A percentile compares a stretch with the other conserved stretches of the same genome.
Conservation (phyloP, 2,113 vertebrate species). For the Microtus montanus region DNA sequence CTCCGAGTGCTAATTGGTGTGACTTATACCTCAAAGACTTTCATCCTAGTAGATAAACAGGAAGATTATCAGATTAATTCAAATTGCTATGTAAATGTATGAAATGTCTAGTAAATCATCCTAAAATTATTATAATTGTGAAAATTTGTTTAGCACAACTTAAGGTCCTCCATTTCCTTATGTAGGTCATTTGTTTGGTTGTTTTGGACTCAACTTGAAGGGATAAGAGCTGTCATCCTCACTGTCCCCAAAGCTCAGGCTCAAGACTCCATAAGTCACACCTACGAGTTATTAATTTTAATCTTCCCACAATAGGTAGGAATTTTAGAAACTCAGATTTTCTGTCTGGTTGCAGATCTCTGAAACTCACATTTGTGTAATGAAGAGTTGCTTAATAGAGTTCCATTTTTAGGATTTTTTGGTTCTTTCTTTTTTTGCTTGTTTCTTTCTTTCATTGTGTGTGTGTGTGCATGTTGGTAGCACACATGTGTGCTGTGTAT, state of each 20-base stretch:
- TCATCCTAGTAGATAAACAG: conserved; percentile 36
- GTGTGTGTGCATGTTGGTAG: too few species aligned
- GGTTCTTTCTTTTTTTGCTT: neutral
- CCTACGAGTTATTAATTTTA: neutral
- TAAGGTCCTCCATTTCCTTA: neutral
- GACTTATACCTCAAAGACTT: conserved; percentile 11
- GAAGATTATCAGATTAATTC: conserved; percentile 25
- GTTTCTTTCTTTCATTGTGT: neutral
- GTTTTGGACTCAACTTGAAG: neutral
- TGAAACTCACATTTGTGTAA: neutral
- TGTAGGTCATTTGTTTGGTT: neutral
- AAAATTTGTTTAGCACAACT: neutral
- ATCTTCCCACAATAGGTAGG: neutral
- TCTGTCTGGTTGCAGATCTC: neutral
- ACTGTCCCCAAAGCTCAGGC: neutral
- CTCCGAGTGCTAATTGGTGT: neutral
- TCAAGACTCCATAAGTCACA: neutral
- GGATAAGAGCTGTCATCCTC: neutral
- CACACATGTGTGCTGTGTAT: neutral
- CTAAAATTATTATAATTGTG: neutral
- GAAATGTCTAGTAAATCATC: conserved; percentile 17
- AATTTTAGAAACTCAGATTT: neutral
- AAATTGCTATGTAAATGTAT: neutral
- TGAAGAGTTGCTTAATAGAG: neutral
- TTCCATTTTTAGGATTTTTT: neutral